These are phyloP conservation scores for Hyppa rectilinea DNA, from an alignment of 2,888 invertebrate species.

Conservation along the genomic window DNA sequence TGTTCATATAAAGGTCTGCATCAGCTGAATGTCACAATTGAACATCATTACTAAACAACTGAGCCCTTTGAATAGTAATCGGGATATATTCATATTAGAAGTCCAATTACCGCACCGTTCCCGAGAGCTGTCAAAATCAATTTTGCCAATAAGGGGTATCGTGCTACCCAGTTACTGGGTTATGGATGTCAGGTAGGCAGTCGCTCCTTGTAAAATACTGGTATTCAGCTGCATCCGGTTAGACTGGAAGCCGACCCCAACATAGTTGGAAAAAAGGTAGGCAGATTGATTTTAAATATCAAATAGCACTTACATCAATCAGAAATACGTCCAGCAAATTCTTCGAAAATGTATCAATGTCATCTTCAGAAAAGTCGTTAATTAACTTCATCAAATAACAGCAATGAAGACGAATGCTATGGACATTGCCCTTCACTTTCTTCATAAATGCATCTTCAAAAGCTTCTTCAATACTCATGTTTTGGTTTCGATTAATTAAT, in stretches of 20 bases:
- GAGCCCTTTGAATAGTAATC: background rate
- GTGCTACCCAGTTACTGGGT: no score
- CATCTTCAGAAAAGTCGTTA: constrained; percentile 68
- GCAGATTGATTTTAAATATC: background rate
- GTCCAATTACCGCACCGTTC: background rate
- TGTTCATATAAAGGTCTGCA: background rate
- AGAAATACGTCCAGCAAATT: constrained; percentile 80
- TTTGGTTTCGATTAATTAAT: constrained; percentile 71
- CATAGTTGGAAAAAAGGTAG: no score
- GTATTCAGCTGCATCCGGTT: no score
- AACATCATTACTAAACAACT: background rate
- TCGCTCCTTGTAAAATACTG: no score
- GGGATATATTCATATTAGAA: background rate
- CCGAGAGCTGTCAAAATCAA: background rate
- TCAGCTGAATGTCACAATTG: background rate
- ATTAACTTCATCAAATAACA: constrained; percentile 79
- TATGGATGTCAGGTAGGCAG: no score
- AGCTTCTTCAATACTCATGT: constrained; percentile 68
- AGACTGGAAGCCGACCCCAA: no score
- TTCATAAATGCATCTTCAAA: constrained; percentile 76
- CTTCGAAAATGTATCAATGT: constrained; percentile 72
- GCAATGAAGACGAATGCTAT: constrained; percentile 82
- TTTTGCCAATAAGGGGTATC: background rate
- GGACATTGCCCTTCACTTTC: constrained; percentile 77
- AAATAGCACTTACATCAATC: constrained; percentile 76